Evolutionary conservation across 1,140 invertebrate species (phyloP), one percentile per base, ranked within the genome.

Genomic region (Agrilus planipennis): DNA sequence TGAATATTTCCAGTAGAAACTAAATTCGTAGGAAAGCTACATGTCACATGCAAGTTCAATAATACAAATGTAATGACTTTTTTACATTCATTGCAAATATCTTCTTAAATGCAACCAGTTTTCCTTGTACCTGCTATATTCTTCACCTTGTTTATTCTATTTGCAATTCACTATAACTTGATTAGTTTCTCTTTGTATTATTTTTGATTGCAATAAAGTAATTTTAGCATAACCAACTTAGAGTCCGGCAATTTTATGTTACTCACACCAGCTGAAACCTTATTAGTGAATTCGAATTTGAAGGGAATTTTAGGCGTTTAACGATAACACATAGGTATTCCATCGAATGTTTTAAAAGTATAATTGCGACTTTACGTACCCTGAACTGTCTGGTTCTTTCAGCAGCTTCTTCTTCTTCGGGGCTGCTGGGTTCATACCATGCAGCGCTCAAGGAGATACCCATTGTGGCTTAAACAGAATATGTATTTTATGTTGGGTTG

Each of bases 361-460:
- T 15, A 16, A 32, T 9, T 19, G 15, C 6, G 12, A 6, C 19
- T n/a, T n/a, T 21, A 58, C 60, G 63, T 51, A 71, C 69, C 16
- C 54, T 48, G 47, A 74, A 73, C 51, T 68, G 54, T 18, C 54
- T 55, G 3, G 52, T 45, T 41, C 62, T 58, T 36, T 69, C 58
- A 3, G 69, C 62, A 18, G 68, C 70, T 32, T 68, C 57, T 39
- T 64, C 58, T 14, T 54, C 44, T 10, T 51, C 51, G 37, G 61
- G 49, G 3, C 56, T 59, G 22, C 58, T 53, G 6, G 70, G 63
- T 38, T 65, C 62, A 39, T 45, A 54, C 60, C 63, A 73, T 15
- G 46, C 40, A 4, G 51, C 47, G 43, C 64, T 64, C 0, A 72
- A 34, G 7, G 63, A 53, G 19, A 75, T 71, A 32, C 66, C 66